Conservation (phyloP, 1,140 invertebrate species). For the Propsilocerus akamusi region DNA sequence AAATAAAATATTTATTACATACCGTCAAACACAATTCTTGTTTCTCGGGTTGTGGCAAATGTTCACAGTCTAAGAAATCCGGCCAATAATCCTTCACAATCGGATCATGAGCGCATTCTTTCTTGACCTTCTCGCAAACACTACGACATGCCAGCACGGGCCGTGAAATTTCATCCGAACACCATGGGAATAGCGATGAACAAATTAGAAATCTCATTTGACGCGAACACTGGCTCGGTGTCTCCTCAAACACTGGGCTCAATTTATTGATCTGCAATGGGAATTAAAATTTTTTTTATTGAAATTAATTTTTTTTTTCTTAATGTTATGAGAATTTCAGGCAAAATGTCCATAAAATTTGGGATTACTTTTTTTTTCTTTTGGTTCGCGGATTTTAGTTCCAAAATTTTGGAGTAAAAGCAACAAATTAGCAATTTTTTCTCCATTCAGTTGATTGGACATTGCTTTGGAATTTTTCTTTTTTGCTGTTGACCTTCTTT, state of each 20-base stretch:
- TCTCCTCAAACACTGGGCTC: constrained; percentile 28
- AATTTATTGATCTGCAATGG: constrained; percentile 57
- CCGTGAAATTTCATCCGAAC: constrained; percentile 67
- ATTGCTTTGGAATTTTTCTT: too few species aligned
- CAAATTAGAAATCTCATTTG: constrained; percentile 79
- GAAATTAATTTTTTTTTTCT: neutral
- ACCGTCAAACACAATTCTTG: constrained; percentile 34
- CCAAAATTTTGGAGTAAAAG: too few species aligned
- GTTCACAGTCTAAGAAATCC: constrained; percentile 52
- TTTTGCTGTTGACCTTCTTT: neutral
- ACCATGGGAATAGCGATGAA: constrained; percentile 81
- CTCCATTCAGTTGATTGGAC: too few species aligned
- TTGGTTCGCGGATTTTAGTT: too few species aligned
- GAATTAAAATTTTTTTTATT: constrained; percentile 19
- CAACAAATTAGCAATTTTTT: neutral
- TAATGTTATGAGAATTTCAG: too few species aligned
- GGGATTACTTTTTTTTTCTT: neutral
- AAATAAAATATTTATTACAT: neutral
- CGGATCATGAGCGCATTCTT: constrained; percentile 44
- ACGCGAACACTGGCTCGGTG: constrained; percentile 69
- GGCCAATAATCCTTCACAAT: constrained; percentile 61
- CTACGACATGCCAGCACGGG: constrained; percentile 75
- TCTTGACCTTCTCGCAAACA: constrained; percentile 62
- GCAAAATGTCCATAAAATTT: neutral
- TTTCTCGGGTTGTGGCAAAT: constrained; percentile 30